These are phyloP conservation scores for Drosophila diplacantha DNA, from an alignment of 2,888 invertebrate genomes.

Conservation along the genomic window DNA sequence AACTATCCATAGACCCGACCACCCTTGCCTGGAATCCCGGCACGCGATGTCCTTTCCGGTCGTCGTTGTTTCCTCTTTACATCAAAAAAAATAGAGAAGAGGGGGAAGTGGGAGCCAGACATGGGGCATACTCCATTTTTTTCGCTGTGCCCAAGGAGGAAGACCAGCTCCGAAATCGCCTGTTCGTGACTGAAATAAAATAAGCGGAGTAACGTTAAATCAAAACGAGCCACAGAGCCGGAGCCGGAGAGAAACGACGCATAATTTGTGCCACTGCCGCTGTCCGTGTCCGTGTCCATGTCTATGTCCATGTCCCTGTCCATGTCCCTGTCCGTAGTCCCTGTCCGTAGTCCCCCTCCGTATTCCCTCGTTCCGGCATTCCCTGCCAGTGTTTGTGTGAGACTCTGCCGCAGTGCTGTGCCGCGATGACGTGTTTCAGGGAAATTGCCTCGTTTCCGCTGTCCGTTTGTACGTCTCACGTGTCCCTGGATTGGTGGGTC, in stretches of 20 bases:
- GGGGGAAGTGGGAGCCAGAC: slow-evolving; percentile 16
- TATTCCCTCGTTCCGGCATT: background rate
- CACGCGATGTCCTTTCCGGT: slow-evolving; percentile 77
- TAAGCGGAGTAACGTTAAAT: slow-evolving; percentile 10
- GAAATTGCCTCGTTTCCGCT: slow-evolving; percentile 51
- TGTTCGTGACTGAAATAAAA: slow-evolving; percentile 58
- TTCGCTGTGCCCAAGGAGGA: background rate
- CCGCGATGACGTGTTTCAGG: slow-evolving; percentile 57
- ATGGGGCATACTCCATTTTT: slow-evolving; percentile 31
- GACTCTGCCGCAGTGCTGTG: slow-evolving; percentile 61
- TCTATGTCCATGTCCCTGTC: slow-evolving; percentile 1
- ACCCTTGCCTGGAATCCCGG: slow-evolving; percentile 40
- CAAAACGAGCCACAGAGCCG: slow-evolving; percentile 8
- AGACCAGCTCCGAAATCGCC: slow-evolving; percentile 53
- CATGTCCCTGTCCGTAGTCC: background rate
- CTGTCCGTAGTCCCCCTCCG: background rate
- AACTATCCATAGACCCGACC: slow-evolving; percentile 6
- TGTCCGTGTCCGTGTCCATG: slow-evolving; percentile 46
- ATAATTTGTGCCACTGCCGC: slow-evolving; percentile 66
- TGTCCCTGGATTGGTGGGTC: slow-evolving; percentile 35
- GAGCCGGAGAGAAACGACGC: slow-evolving; percentile 54
- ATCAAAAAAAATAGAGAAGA: slow-evolving; percentile 18
- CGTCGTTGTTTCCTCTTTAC: slow-evolving; percentile 64
- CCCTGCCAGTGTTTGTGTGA: slow-evolving; percentile 19
- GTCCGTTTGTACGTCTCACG: slow-evolving; percentile 2